These are phyloP conservation scores for Copidosoma aretas DNA, from an alignment of 2,888 invertebrate genomes.

Conservation along the genomic window DNA sequence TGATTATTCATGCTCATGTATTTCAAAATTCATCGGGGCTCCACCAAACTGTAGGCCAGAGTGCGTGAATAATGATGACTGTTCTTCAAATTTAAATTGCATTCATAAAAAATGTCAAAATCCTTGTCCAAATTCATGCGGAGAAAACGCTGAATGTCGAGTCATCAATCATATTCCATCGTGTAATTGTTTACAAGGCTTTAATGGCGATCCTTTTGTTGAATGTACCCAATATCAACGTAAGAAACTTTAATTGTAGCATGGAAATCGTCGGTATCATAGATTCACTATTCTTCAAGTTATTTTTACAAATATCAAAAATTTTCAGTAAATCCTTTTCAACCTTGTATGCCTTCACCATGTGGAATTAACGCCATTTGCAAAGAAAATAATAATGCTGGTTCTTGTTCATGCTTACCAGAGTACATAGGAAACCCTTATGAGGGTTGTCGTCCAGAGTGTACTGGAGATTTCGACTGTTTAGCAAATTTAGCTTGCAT, in stretches of 20 bases:
- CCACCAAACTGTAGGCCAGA: constrained; percentile 69
- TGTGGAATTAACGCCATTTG: constrained; percentile 81
- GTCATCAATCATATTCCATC: constrained; percentile 69
- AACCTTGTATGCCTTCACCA: constrained; percentile 75
- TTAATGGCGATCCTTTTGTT: constrained; percentile 67
- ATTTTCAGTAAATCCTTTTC: constrained; percentile 52
- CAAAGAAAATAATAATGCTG: constrained; percentile 70
- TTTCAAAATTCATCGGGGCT: constrained; percentile 74
- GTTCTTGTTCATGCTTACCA: constrained; percentile 78
- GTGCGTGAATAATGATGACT: constrained; percentile 62
- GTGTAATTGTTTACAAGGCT: constrained; percentile 68
- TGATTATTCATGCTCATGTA: constrained; percentile 78
- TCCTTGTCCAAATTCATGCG: constrained; percentile 63
- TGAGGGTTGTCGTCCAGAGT: constrained; percentile 64
- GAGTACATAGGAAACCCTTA: constrained; percentile 77
- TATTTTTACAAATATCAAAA: constrained; percentile 1
- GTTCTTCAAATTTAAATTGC: constrained; percentile 68
- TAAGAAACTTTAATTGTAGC: constrained; percentile 40
- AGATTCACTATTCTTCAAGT: too few relatives aligned
- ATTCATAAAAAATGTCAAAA: constrained; percentile 61
- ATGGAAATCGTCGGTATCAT: too few relatives aligned
- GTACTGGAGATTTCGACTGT: constrained; percentile 63
- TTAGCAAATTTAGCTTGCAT: constrained; percentile 63
- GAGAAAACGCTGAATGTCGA: constrained; percentile 64
- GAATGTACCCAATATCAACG: constrained; percentile 64